Percentiles rank a stretch among this genome's conserved stretches.
Evolutionary conservation across 1,140 invertebrate genomes (phyloP).

Genomic region (Meteorus sp.): DNA sequence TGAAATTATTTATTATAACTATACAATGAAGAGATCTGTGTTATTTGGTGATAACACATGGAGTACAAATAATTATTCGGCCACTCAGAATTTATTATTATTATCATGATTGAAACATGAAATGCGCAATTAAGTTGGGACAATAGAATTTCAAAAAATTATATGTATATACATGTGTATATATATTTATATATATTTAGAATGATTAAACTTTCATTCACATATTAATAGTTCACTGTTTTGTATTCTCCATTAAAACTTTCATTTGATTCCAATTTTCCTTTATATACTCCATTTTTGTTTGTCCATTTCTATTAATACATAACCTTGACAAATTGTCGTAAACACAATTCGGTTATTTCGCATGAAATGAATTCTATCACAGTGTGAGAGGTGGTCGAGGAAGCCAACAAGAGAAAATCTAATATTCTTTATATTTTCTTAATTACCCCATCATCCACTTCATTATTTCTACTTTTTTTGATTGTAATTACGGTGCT

Average conservation of each 20-base stretch:
- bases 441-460: neutral
- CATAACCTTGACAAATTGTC: too few relatives aligned
- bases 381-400: slow-evolving; percentile 12
- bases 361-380: slow-evolving; percentile 1
- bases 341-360: too few relatives aligned
- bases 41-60: too few relatives aligned
- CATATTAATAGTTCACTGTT: neutral
- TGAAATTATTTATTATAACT: too few relatives aligned
- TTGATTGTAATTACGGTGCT: too few relatives aligned
- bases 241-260: slow-evolving; percentile 1
- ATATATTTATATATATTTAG: slow-evolving; percentile 19
- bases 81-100: slow-evolving; percentile 15
- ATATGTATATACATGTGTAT: too few relatives aligned
- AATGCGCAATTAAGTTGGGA: slow-evolving; percentile 3
- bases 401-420: neutral
- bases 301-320: neutral
- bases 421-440: neutral
- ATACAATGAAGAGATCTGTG: too few relatives aligned
- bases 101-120: neutral
- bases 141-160: slow-evolving; percentile 5
- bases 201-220: slow-evolving; percentile 19
- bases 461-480: neutral
- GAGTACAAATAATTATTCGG: slow-evolving; percentile 15
- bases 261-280: neutral
- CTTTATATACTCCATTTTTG: too few relatives aligned